Evolutionary conservation across 1,140 invertebrate species (phyloP).

Genomic region (Luehdorfia chinensis): DNA sequence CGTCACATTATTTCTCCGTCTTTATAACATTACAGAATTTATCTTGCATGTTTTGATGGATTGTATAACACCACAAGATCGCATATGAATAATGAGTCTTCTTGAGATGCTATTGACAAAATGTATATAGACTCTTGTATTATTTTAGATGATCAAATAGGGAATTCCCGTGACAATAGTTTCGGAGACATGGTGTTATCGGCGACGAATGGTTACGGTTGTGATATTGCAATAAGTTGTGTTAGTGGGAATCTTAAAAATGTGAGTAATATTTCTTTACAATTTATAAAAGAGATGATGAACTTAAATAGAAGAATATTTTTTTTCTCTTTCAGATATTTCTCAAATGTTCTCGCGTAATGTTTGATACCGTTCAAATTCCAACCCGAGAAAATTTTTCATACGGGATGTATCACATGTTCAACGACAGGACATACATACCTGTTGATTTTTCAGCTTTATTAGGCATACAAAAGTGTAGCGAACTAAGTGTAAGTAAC

Average conservation of each 20-base stretch:
- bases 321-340: slow-evolving; percentile 8
- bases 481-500: no score
- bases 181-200: slow-evolving; percentile 60
- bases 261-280: slow-evolving; percentile 32
- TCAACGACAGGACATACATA: no score
- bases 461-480: no score
- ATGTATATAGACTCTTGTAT: neutral
- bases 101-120: neutral
- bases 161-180: slow-evolving; percentile 59
- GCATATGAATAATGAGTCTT: neutral
- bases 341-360: slow-evolving; percentile 11
- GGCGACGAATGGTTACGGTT: slow-evolving; percentile 64
- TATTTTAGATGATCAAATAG: slow-evolving; percentile 49
- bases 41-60: neutral
- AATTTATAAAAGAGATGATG: no score
- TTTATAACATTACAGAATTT: no score
- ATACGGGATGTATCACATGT: no score
- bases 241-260: slow-evolving; percentile 45
- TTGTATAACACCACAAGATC: neutral
- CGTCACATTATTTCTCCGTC: no score
- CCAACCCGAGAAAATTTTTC: slow-evolving; percentile 23
- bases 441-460: no score
- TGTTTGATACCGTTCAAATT: slow-evolving; percentile 18
- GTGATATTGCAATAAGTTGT: no score
- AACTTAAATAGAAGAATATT: no score